Base-by-base conservation (phyloP, 1,140 invertebrate genomes). In the Himalopsyche phryganea region DNA sequence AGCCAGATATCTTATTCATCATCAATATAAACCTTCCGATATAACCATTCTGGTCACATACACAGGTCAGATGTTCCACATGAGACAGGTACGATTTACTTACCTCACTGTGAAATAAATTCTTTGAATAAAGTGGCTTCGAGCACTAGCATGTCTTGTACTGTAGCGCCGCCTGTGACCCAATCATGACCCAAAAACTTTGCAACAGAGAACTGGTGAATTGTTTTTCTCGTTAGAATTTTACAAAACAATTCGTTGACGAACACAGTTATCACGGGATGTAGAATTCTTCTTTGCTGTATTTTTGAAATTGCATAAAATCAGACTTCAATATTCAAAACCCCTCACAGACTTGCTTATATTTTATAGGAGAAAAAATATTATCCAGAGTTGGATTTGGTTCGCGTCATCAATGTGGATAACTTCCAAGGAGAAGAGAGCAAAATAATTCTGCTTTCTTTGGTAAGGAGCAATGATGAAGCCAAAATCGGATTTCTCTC, bases 351-450 rank as follows among this genome's bases (percentile, higher is more conserved):
- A n/a, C n/a, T 17, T 51, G 5, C 33, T 36, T 1, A 38, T 23
- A 7, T 13, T n/a, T 28, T 10, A n/a, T n/a, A 32, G 47, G 19
- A 10, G 28, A 23, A 32, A n/a, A n/a, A 49, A 10, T 49, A 13
- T 10, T 49, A 13, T 23, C 17, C 32, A 18, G 13, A 23, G 6
- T 15, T 61, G 11, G 14, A 47, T n/a, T 17, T 75, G 15, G 74
- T 85, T 6, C 74, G 78, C 48, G 80, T 92, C 14, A 81, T 82
- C 32, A 81, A 83, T 4, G 83, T 94, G 1, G 92, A 94, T 69
- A 91, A 90, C 68, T 93, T 82, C 68, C 90, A 93, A 79, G 91
- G 92, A 1, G 87, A 93, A 70, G 92, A 95, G 72, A 88, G 85
- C 35, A 85, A 91, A 61, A 91, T 95, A 20, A 86, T 94, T 52